Evolutionary conservation across 2,888 invertebrate species (phyloP), one percentile per base, ranked within the genome.

Genomic region (Synergus umbraculus): DNA sequence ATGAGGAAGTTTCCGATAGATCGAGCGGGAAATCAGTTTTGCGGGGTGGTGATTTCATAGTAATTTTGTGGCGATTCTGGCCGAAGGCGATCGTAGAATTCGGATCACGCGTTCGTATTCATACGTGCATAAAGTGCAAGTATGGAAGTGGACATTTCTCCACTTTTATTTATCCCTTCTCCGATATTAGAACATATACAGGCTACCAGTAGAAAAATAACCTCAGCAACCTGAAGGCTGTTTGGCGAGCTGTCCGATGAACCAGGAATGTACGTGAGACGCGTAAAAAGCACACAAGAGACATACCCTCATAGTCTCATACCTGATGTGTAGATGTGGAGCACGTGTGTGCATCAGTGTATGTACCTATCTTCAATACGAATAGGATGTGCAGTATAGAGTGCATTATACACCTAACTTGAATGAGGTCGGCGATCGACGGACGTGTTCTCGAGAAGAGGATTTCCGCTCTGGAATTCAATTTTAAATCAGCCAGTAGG

Each of bases 71-170:
- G 77, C 79, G 79, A 81, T 83, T 82, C 43, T 46, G 64, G 73
- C 76, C 64, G 49, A 64, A 29, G 64, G 49, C 49, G 69, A 58
- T 43, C 65, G 46, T 78, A 66, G 76, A 77, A 89, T 88, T 89
- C 88, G 79, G 83, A 86, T 87, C 89, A 87, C 88, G 88, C 83
- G 83, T 81, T 77, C 79, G 84, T 86, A 87, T 87, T 87, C 89
- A 89, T 89, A 88, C 87, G 87, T 87, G 88, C 86, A 88, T 88
- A 87, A 88, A 89, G 86, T 84, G 85, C 86, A 84, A 84, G 86
- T 85, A 83, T 83, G 79, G 83, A 84, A 84, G 82, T 83, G 84
- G 82, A 82, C 84, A 83, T 83, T 83, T 82, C 78, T 79, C 79
- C 73, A 79, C 81, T 78, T 60, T 80, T 78, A 83, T 83, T 83